Percentiles rank a stretch among this genome's conserved stretches.
phyloP scores from a whole-genome alignment of 2,888 invertebrate genomes.

The Pachycephus smyrnensis region DNA sequence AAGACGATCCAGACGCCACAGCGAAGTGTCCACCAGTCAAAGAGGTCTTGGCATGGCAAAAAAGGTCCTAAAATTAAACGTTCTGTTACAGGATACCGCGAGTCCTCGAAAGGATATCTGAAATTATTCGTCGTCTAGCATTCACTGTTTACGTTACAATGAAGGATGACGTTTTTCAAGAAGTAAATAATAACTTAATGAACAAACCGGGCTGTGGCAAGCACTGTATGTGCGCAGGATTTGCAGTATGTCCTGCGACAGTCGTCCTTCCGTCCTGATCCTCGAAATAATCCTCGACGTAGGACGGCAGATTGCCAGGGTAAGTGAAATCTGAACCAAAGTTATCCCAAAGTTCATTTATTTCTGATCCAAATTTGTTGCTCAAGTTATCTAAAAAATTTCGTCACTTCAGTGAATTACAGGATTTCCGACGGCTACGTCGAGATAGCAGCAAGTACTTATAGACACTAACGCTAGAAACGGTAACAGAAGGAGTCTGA shows the following conservation, averaged over 20 bases:
- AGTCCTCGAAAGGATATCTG: not conserved
- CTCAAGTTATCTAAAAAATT: constrained; percentile 76
- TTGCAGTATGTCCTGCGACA: constrained; percentile 38
- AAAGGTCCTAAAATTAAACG: constrained; percentile 80
- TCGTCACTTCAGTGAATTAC: constrained; percentile 37
- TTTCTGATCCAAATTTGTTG: constrained; percentile 78
- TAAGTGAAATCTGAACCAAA: constrained; percentile 79
- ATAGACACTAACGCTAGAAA: too few species aligned
- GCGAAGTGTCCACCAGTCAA: constrained; percentile 97
- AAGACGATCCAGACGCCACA: constrained; percentile 99
- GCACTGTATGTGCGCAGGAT: constrained; percentile 71
- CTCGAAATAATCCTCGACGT: constrained; percentile 80
- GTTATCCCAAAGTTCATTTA: constrained; percentile 78
- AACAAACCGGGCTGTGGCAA: constrained; percentile 81
- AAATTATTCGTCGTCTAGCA: not conserved
- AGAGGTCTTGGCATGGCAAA: constrained; percentile 93
- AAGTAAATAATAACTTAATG: constrained; percentile 8
- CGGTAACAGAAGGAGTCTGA: too few species aligned
- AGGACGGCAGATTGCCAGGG: constrained; percentile 77
- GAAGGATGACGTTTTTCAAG: not conserved
- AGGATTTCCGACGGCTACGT: too few species aligned
- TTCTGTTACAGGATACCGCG: not conserved
- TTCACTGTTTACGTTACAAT: not conserved
- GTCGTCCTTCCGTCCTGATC: constrained; percentile 69
- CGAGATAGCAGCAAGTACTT: too few species aligned